Evolutionary conservation across 2,113 vertebrate genomes (phyloP).

Genomic region (Oenanthe oenanthe): DNA sequence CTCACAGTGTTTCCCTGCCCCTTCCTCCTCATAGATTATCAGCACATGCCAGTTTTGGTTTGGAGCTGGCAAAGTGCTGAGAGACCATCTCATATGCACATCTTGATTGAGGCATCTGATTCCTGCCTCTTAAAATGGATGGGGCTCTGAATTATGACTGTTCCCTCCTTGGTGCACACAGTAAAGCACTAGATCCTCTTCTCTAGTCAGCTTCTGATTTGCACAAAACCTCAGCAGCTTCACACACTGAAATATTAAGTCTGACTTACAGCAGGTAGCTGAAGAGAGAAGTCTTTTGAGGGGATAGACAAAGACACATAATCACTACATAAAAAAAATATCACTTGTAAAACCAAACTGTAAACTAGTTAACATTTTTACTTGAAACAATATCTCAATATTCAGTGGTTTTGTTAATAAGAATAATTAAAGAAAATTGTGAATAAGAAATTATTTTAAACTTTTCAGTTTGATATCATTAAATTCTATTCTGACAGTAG

Average conservation of each 20-base stretch:
- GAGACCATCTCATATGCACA: neutral
- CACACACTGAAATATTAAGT: neutral
- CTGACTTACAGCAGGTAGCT: neutral
- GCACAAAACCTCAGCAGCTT: neutral
- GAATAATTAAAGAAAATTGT: neutral
- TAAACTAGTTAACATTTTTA: neutral
- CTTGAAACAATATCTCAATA: neutral
- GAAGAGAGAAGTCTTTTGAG: neutral
- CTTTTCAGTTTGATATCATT: neutral
- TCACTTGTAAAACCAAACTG: neutral
- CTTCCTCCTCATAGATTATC: neutral
- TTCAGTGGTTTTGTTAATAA: neutral
- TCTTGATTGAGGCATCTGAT: neutral
- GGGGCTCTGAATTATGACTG: neutral
- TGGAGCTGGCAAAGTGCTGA: neutral
- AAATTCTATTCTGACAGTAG: slow-evolving; percentile 11
- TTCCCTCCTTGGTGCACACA: fast-evolving
- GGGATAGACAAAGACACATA: neutral
- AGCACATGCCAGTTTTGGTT: neutral
- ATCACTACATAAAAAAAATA: neutral
- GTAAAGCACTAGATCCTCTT: neutral
- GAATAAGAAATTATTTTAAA: neutral
- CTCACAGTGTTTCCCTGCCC: neutral
- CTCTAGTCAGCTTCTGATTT: neutral
- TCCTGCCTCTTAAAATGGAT: neutral